Conservation (phyloP, 2,113 vertebrate species). For the Lichenostomus cassidix region DNA sequence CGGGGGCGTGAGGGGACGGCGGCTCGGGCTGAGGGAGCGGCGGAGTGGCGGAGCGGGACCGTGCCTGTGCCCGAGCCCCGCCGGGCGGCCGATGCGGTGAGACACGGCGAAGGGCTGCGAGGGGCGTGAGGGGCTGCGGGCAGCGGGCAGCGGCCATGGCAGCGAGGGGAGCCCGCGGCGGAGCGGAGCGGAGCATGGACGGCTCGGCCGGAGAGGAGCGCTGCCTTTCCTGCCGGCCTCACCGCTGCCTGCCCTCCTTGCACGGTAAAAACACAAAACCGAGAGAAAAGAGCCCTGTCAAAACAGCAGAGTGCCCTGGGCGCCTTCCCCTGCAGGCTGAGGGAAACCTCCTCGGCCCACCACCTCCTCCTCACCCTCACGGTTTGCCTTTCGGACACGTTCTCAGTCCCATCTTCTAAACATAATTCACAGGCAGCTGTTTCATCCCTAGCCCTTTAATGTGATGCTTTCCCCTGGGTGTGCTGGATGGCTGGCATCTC, state of each 20-base stretch:
- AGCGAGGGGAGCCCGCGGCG: neutral
- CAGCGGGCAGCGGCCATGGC: neutral
- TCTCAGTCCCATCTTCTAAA: neutral
- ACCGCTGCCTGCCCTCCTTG: no score
- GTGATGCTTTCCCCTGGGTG: neutral
- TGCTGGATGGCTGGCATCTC: neutral
- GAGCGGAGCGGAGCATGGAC: neutral
- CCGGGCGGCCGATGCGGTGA: accelerated
- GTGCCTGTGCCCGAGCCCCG: neutral
- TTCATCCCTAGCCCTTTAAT: neutral
- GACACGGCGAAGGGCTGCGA: neutral
- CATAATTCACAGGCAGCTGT: neutral
- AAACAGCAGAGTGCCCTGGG: accelerated
- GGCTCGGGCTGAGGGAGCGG: neutral
- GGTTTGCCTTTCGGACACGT: neutral
- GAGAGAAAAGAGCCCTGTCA: neutral
- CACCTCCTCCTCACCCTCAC: neutral
- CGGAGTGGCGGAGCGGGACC: neutral
- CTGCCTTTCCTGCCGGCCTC: no score
- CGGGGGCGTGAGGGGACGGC: neutral
- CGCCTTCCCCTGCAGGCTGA: accelerated
- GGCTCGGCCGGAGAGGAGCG: neutral
- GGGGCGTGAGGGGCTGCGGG: neutral
- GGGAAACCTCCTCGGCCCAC: neutral
- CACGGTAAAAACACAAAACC: accelerated